Evolutionary conservation across 2,113 vertebrate genomes (phyloP), one percentile per base, ranked within the genome.

Genomic region (Leucoraja erinaceus): DNA sequence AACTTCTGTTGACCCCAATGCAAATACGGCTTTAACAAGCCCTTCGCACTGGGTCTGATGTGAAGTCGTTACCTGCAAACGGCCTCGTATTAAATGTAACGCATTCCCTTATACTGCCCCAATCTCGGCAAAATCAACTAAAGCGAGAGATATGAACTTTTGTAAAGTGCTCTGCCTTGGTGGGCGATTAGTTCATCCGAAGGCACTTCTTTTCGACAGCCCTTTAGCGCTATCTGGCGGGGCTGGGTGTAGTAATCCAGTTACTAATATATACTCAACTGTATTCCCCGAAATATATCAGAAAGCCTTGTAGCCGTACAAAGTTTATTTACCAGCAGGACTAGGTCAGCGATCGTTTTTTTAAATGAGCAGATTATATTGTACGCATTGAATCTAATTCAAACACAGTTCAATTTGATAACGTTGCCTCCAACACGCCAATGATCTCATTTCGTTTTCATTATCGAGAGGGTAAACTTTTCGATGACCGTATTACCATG

Each of bases 161-260:
- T 6, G 61, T 66, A 18, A 91, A 68, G 72, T 91, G 90, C 72
- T 72, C 66, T 74, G 22, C 68, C 33, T n/a, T 54, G 68, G 63
- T 33, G 63, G 14, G 61, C n/a, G 66, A 70, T 18, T 14, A 91
- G 66, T 72, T 91, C 20, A 54, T 91, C 38, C 1, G 33, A 70
- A 90, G 31, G 86, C 86, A 68, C 79, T 25, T 90, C 61, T 90
- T 20, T 72, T 98, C 94, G 94, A 95, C 96, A 95, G 97, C 98
- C 95, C 96, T 98, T 95, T 97, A 97, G 97, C 97, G 98, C 97
- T 98, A 98, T 96, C 98, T 98, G 96, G 97, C 97, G 98, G 97
- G 74, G n/a, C 72, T 78, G 54, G 14, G 28, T 31, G 16, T 33
- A 93, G 74, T 33, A 63, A 63, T 91, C 33, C 68, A 47, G 25